Evolutionary conservation across 2,888 invertebrate species (phyloP), one percentile per base, ranked within the genome.

Genomic region (Chrysina gloriosa): DNA sequence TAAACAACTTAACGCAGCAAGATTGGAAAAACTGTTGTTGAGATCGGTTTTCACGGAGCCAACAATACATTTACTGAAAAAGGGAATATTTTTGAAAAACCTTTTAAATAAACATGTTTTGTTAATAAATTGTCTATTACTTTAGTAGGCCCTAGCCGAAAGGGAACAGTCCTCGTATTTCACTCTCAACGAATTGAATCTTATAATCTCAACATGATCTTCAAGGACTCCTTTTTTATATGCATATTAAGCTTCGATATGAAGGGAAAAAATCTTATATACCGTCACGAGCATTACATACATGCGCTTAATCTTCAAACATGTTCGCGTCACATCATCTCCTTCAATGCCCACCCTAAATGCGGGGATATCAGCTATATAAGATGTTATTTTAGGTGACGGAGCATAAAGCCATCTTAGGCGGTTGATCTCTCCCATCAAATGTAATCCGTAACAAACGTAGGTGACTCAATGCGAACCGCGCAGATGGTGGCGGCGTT

Each of bases 401-500:
- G 76, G 74, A 75, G 76, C 78, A 78, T 76, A 76, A 79, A 78
- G 79, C 79, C 71, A 73, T 71, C 69, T 65, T 66, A 64, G 48
- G 63, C 67, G 68, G 67, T 67, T 69, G 68, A 71, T 61, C 70
- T 71, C 71, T 70, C 70, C 69, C 69, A 69, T 71, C 71, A 66
- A 64, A 66, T 31, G 64, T 75, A 75, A 75, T 75, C 75, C 72
- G 71, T 45, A 69, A 67, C 69, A 72, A 73, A 72, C 69, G 72
- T 70, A 75, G 74, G 74, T 80, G 80, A 80, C 77, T 80, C 80
- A 80, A 73, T 80, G 80, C 74, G 79, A 80, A 80, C 73, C 67
- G 42, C 69, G 48, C 74, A 75, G 74, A 74, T 75, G 74, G 67
- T 34, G 65, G 31, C 61, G 31, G 39, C 63, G 45, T 36, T 42